Evolutionary conservation across 1,140 invertebrate species (phyloP).

Genomic region (Ostrea denselamellosa): DNA sequence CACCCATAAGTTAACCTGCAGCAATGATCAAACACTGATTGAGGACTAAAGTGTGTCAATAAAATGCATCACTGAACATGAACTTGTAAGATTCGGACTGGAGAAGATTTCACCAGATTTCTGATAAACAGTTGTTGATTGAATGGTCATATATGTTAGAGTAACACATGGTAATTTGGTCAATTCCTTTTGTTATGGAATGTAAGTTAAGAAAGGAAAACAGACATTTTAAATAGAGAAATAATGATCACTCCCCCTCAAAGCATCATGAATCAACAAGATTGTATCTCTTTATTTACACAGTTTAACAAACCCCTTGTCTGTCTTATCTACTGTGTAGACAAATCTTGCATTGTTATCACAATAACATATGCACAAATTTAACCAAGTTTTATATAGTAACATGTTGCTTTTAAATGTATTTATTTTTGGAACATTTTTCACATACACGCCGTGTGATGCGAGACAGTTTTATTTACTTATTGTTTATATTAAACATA

Average conservation of each 20-base stretch:
- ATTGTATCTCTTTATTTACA: neutral
- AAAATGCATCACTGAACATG: neutral
- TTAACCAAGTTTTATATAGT: too few relatives aligned
- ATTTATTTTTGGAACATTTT: too few relatives aligned
- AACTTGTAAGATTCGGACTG: neutral
- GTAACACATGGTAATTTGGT: neutral
- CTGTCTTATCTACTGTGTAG: neutral
- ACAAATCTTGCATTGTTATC: conserved; percentile 17
- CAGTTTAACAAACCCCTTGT: neutral
- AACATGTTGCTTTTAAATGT: too few relatives aligned
- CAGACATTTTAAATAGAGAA: neutral
- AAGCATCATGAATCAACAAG: neutral
- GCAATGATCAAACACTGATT: neutral
- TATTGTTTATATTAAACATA: too few relatives aligned
- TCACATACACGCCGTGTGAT: too few relatives aligned
- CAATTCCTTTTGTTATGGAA: conserved; percentile 2
- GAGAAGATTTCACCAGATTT: neutral
- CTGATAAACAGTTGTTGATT: conserved; percentile 2
- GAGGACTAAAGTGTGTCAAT: neutral
- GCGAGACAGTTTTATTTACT: too few relatives aligned
- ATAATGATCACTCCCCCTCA: neutral
- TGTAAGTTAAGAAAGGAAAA: neutral
- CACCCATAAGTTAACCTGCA: neutral
- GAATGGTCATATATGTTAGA: neutral
- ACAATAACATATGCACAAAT: neutral